Conservation (phyloP, 2,888 invertebrate species). For the Desoria tigrina region DNA sequence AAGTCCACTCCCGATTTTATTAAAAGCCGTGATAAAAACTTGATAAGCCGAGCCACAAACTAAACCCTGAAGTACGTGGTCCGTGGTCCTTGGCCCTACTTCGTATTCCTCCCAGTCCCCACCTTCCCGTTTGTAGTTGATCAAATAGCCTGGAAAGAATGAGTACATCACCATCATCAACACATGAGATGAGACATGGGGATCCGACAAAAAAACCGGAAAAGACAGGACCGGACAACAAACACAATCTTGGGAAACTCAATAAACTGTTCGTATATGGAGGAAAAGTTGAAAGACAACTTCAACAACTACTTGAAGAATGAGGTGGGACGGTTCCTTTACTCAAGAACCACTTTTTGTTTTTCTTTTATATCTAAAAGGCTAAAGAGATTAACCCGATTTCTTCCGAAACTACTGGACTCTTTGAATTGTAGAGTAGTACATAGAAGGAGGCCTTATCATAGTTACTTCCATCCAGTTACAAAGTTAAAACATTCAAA, state of each 20-base stretch:
- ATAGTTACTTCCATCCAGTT: no score
- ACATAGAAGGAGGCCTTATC: no score
- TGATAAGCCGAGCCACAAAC: slow-evolving; percentile 88
- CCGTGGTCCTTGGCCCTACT: slow-evolving; percentile 76
- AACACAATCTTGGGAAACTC: slow-evolving; percentile 6
- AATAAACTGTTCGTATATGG: slow-evolving; percentile 4
- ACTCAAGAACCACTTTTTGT: no score
- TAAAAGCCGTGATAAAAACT: slow-evolving; percentile 85
- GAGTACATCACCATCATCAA: not conserved
- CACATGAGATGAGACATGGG: no score
- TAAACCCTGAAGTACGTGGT: slow-evolving; percentile 75
- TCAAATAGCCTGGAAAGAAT: slow-evolving; percentile 69
- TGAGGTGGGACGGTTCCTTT: no score
- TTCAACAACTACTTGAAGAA: no score
- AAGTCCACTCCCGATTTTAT: slow-evolving; percentile 83
- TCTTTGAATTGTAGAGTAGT: no score
- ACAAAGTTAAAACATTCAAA: not conserved
- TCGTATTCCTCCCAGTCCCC: slow-evolving; percentile 91
- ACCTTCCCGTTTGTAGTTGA: slow-evolving; percentile 84
- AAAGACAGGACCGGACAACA: not conserved
- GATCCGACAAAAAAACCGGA: not conserved
- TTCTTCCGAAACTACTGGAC: not conserved
- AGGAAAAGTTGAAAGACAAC: no score
- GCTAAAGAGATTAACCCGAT: slow-evolving; percentile 3
- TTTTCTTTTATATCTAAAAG: not conserved